Evolutionary conservation across 2,797 vertebrate genomes (phyloP).

Genomic region (Epinephelus malabaricus): DNA sequence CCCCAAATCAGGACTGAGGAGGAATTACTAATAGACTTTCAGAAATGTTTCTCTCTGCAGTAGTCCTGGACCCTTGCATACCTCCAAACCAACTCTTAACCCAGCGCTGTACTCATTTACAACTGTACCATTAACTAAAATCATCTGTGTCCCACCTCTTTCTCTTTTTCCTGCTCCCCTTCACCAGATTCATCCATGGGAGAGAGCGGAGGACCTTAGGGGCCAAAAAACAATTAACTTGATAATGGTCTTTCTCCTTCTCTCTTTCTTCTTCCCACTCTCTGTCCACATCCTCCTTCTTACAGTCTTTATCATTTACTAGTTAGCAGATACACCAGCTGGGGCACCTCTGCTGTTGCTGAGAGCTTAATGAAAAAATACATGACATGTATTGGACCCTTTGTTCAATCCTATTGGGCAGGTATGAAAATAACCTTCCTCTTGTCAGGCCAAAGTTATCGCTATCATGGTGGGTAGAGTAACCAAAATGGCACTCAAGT

Average conservation of each 20-base stretch:
- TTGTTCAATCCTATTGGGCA: constrained; percentile 1
- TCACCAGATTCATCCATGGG: constrained; percentile 40
- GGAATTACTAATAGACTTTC: constrained; percentile 7
- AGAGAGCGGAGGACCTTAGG: constrained; percentile 67
- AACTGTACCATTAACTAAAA: constrained; percentile 30
- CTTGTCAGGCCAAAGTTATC: constrained; percentile 5
- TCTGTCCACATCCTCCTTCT: constrained; percentile 20
- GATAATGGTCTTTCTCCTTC: constrained; percentile 75
- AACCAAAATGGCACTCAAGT: too few species aligned
- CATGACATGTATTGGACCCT: neutral
- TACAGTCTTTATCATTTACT: constrained; percentile 29
- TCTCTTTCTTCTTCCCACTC: constrained; percentile 50
- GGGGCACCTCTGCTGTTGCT: constrained; percentile 4
- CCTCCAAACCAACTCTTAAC: constrained; percentile 16
- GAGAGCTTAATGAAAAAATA: constrained; percentile 1
- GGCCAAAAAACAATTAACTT: constrained; percentile 83
- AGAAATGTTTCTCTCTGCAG: neutral
- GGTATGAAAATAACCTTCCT: constrained; percentile 1
- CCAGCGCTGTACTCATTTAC: constrained; percentile 32
- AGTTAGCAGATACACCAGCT: constrained; percentile 23
- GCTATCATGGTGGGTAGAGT: neutral
- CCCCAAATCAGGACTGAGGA: constrained; percentile 4
- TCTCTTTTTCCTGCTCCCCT: neutral
- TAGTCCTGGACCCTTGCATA: constrained; percentile 8
- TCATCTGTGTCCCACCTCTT: constrained; percentile 17